Conservation (phyloP, 2,113 vertebrate species). For the Apaloderma vittatum region DNA sequence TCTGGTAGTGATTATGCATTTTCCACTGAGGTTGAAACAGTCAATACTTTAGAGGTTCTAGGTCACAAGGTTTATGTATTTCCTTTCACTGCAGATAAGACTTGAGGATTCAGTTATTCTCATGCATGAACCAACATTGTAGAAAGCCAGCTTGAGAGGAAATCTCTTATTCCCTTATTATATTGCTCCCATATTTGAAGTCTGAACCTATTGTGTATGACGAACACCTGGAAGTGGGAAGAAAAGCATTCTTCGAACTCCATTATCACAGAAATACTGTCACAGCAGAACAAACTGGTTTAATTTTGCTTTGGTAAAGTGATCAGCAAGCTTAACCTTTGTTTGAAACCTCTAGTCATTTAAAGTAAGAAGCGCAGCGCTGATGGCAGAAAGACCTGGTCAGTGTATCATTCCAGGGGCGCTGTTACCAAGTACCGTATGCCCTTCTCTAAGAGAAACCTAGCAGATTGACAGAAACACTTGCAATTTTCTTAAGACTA, state of each 20-base stretch:
- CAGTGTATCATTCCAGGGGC: neutral
- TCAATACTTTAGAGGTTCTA: neutral
- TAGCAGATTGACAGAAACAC: neutral
- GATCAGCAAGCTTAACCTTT: constrained; percentile 14
- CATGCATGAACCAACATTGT: neutral
- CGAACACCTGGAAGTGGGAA: neutral
- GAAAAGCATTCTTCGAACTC: neutral
- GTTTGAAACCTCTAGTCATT: neutral
- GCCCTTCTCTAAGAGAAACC: neutral
- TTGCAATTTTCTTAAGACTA: neutral
- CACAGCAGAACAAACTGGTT: neutral
- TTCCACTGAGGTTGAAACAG: neutral
- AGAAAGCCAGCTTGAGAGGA: neutral
- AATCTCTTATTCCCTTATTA: neutral
- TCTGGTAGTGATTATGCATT: neutral
- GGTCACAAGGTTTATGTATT: neutral
- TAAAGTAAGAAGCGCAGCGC: neutral
- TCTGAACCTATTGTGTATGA: neutral
- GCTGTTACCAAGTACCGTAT: neutral
- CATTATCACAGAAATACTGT: neutral
- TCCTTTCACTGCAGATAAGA: neutral
- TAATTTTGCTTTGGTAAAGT: neutral
- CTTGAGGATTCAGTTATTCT: neutral
- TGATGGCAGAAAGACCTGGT: neutral
- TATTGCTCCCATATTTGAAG: neutral